Conservation (phyloP, 2,888 invertebrate genomes). For the Therioaphis trifolii region DNA sequence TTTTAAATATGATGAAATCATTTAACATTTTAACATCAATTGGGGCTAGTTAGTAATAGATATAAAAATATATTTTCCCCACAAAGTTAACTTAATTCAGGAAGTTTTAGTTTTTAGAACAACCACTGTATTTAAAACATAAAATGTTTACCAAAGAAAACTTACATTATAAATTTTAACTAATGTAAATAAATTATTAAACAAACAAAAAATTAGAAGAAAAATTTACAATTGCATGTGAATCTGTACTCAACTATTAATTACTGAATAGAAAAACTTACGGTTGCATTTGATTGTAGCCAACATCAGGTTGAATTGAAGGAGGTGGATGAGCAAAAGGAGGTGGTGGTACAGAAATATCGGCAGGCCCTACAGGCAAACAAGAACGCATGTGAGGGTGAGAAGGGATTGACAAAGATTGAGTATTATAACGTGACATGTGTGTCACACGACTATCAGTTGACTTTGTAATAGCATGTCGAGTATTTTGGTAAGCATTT, state of each 20-base stretch:
- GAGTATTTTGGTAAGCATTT: conserved; percentile 46
- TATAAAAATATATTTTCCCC: too few relatives aligned
- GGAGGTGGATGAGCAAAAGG: conserved; percentile 51
- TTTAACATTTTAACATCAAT: too few relatives aligned
- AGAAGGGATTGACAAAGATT: conserved; percentile 48
- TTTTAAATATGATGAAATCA: too few relatives aligned
- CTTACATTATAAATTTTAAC: too few relatives aligned
- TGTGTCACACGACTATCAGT: conserved; percentile 26
- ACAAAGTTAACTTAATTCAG: too few relatives aligned
- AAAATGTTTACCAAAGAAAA: too few relatives aligned
- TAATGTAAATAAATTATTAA: too few relatives aligned
- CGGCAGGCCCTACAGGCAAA: conserved; percentile 58
- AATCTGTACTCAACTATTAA: not conserved
- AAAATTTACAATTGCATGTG: not conserved
- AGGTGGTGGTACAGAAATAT: conserved; percentile 57
- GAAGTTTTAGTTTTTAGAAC: too few relatives aligned
- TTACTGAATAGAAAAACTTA: conserved; percentile 21
- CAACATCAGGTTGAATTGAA: conserved; percentile 40
- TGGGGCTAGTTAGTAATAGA: too few relatives aligned
- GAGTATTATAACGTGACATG: conserved; percentile 51
- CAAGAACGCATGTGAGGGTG: conserved; percentile 53
- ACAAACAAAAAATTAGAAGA: too few relatives aligned
- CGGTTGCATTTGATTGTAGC: conserved; percentile 58
- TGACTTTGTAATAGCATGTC: conserved; percentile 39
- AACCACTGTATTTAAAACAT: too few relatives aligned